These are phyloP conservation scores for Ridgeia piscesae DNA, from an alignment of 1,140 invertebrate species.

Conservation along the genomic window DNA sequence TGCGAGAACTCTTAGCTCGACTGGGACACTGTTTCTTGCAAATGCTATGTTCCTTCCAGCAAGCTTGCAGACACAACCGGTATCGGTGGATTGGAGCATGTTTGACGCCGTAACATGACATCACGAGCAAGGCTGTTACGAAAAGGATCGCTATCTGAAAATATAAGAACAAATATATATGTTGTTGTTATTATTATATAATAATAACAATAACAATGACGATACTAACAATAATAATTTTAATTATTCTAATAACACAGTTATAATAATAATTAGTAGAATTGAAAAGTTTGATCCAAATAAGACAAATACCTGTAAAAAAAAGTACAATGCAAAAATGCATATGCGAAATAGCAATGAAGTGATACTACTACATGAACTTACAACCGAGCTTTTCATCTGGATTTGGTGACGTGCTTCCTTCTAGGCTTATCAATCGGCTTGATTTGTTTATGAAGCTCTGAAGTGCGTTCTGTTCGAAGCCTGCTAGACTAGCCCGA, in stretches of 20 bases:
- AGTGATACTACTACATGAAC: not conserved
- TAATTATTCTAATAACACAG: no score
- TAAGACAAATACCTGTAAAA: not conserved
- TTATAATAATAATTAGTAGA: no score
- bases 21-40: not conserved
- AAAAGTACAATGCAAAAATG: not conserved
- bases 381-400: not conserved
- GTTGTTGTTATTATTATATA: no score
- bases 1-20: not conserved
- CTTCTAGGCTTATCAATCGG: not conserved
- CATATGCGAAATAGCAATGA: not conserved
- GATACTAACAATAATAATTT: no score
- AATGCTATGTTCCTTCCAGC: not conserved
- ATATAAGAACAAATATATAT: not conserved
- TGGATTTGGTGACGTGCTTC: not conserved
- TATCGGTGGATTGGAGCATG: not conserved
- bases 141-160: not conserved
- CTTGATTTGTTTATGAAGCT: not conserved
- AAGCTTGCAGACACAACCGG: not conserved
- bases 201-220: no score
- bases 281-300: not conserved
- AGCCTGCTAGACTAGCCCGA: not conserved
- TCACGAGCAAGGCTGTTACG: not conserved
- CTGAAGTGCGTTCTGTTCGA: not conserved
- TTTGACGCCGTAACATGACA: not conserved